Percentiles rank a stretch among this genome's conserved stretches.
These are phyloP conservation scores for Stenichneumon culpator DNA, from an alignment of 2,888 invertebrate genomes.

Conservation along the genomic window DNA sequence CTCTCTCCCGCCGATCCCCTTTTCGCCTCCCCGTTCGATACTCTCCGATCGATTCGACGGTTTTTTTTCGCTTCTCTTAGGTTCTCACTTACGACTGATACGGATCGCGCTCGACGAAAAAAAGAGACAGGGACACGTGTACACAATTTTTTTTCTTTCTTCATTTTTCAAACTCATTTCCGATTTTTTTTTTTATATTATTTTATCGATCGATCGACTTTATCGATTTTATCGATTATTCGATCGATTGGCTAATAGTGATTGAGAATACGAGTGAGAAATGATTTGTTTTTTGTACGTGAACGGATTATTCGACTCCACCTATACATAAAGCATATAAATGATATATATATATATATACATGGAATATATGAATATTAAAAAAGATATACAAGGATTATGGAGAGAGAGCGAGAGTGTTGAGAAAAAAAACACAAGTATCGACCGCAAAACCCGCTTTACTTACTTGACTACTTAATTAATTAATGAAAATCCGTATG, in stretches of 20 bases:
- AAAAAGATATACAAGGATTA: slow-evolving; percentile 55
- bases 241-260: slow-evolving; percentile 70
- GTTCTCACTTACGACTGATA: background rate
- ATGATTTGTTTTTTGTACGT: slow-evolving; percentile 70
- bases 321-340: slow-evolving; percentile 61
- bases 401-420: slow-evolving; percentile 52
- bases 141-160: slow-evolving; percentile 22
- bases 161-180: background rate
- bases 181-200: slow-evolving; percentile 14
- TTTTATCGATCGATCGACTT: slow-evolving; percentile 38
- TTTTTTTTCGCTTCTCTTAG: slow-evolving; percentile 25
- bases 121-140: slow-evolving; percentile 46
- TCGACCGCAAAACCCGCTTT: slow-evolving; percentile 71
- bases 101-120: background rate
- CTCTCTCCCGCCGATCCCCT: slow-evolving; percentile 3
- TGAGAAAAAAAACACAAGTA: slow-evolving; percentile 55
- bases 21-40: slow-evolving; percentile 22
- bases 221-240: slow-evolving; percentile 56
- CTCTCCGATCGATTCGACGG: slow-evolving; percentile 10
- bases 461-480: slow-evolving; percentile 79
- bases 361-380: slow-evolving; percentile 60
- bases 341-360: slow-evolving; percentile 58
- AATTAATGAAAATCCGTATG: slow-evolving; percentile 73
- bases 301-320: slow-evolving; percentile 59
- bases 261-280: slow-evolving; percentile 82